phyloP scores from a whole-genome alignment of 2,113 vertebrate genomes.

The Bos indicus region DNA sequence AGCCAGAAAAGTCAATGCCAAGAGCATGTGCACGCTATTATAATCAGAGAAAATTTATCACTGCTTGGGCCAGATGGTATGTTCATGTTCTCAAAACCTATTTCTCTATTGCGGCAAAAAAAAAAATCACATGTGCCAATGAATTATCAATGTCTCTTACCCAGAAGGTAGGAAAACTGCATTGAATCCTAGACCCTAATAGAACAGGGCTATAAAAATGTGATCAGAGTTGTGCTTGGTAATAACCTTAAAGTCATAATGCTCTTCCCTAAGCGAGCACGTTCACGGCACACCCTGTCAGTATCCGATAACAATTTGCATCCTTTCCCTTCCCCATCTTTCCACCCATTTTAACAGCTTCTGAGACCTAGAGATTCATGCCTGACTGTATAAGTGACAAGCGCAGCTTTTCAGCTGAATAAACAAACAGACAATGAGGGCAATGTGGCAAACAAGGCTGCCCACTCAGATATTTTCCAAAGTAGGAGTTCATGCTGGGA shows the following conservation, averaged over 20 bases:
- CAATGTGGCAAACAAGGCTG: conserved; percentile 68
- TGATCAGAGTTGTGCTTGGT: neutral
- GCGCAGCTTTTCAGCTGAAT: conserved; percentile 67
- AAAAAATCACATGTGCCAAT: neutral
- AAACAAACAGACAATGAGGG: conserved; percentile 73
- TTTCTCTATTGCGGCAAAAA: neutral
- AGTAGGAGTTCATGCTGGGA: conserved; percentile 64
- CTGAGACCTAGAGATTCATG: conserved; percentile 39
- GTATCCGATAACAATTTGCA: conserved; percentile 24
- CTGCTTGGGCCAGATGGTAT: neutral
- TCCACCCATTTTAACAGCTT: conserved; percentile 44
- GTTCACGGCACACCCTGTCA: neutral
- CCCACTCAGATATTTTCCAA: conserved; percentile 73
- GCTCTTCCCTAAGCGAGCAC: neutral
- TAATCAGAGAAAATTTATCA: neutral
- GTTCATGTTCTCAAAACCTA: conserved; percentile 25
- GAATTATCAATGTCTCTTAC: conserved; percentile 11
- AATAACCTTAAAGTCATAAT: neutral
- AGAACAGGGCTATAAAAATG: conserved; percentile 15
- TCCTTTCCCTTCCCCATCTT: conserved; percentile 23
- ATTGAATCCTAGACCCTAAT: conserved; percentile 34
- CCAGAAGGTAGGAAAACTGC: neutral
- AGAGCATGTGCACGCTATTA: neutral
- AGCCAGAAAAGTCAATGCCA: neutral
- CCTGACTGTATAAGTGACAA: conserved; percentile 47